Evolutionary conservation across 2,888 invertebrate species (phyloP).

Genomic region (Priocnemis perturbator): DNA sequence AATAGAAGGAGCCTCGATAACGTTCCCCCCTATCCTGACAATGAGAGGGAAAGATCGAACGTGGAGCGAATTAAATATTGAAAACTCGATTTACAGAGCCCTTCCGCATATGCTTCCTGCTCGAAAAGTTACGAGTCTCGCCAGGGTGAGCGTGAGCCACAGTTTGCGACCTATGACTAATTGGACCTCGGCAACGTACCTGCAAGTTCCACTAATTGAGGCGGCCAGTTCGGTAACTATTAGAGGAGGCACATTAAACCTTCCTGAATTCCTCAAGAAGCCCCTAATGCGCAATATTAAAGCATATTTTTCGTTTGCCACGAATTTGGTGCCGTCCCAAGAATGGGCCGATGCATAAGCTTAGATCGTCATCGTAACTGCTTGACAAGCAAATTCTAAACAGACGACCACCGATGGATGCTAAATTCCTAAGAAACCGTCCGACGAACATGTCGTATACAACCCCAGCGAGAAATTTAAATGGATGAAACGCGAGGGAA

Average conservation of each 20-base stretch:
- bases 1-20: neutral
- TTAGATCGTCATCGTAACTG: too few species aligned
- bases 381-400: too few species aligned
- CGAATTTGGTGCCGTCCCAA: too few species aligned
- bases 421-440: too few species aligned
- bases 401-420: too few species aligned
- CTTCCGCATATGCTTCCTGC: slow-evolving; percentile 5
- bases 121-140: slow-evolving; percentile 51
- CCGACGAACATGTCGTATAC: too few species aligned
- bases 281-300: too few species aligned
- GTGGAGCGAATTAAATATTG: slow-evolving; percentile 10
- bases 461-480: too few species aligned
- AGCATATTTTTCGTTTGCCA: too few species aligned
- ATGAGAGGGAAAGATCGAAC: neutral
- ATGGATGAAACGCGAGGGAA: too few species aligned
- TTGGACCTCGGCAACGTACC: slow-evolving; percentile 52
- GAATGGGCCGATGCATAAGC: too few species aligned
- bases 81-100: slow-evolving; percentile 2
- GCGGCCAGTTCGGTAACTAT: slow-evolving; percentile 55
- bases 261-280: slow-evolving; percentile 47
- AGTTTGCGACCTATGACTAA: slow-evolving; percentile 56
- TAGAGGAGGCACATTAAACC: slow-evolving; percentile 42
- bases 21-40: neutral
- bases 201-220: slow-evolving; percentile 56
- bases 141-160: slow-evolving; percentile 50